Percentiles rank a stretch among this genome's conserved stretches.
Evolutionary conservation across 2,888 invertebrate genomes (phyloP).

Genomic region (Melieria picta): DNA sequence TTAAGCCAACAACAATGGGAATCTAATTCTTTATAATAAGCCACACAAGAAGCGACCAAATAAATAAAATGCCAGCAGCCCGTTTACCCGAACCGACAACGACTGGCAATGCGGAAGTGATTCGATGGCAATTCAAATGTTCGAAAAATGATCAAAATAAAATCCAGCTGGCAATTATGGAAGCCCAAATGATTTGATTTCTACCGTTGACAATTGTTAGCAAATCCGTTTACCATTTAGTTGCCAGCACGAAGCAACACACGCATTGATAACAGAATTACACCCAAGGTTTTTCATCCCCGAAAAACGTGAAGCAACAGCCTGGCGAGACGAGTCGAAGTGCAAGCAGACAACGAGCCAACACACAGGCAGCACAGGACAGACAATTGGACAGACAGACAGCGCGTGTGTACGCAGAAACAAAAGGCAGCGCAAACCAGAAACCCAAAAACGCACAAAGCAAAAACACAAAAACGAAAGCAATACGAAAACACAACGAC

Average conservation of each 20-base stretch:
- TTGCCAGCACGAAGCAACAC: constrained; percentile 21
- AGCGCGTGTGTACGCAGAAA: neutral
- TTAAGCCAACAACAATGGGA: too few relatives aligned
- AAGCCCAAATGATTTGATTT: constrained; percentile 29
- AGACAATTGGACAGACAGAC: constrained; percentile 8
- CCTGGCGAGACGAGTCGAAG: neutral
- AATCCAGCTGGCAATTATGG: constrained; percentile 21
- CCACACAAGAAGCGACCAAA: too few relatives aligned
- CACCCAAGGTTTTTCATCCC: neutral
- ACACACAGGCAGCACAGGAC: neutral
- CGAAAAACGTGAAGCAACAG: neutral
- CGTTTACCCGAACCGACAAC: neutral
- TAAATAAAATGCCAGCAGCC: neutral
- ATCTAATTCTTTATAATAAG: too few relatives aligned
- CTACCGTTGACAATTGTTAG: constrained; percentile 24
- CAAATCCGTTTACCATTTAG: constrained; percentile 30
- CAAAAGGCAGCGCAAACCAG: neutral
- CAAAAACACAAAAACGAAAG: constrained; percentile 9
- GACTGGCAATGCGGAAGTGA: too few relatives aligned
- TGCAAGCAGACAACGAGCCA: too few relatives aligned
- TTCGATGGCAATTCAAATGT: neutral
- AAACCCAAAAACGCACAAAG: constrained; percentile 1
- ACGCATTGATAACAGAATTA: constrained; percentile 5
- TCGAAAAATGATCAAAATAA: neutral
- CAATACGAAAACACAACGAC: neutral